Conservation (phyloP, 1,140 invertebrate genomes). For the Drusus annulatus region DNA sequence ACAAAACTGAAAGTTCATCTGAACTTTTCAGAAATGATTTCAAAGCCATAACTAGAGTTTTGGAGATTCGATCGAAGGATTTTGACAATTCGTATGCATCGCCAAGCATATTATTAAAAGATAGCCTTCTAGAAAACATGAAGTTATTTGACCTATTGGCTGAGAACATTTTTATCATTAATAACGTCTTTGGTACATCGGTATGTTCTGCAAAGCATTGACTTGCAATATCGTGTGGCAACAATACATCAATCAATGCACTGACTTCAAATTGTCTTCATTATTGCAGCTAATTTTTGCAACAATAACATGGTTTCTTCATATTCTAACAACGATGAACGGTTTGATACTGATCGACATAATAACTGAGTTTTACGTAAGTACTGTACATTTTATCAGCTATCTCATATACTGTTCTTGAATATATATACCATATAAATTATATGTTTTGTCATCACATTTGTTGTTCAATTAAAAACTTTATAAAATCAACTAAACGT, state of each 20-base stretch:
- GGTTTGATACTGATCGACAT: slow-evolving; percentile 34
- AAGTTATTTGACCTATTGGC: slow-evolving; percentile 53
- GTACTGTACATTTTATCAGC: neutral
- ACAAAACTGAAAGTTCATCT: neutral
- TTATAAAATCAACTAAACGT: too few relatives aligned
- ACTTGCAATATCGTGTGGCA: too few relatives aligned
- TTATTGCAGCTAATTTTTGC: slow-evolving; percentile 39
- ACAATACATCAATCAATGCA: too few relatives aligned
- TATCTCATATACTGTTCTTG: too few relatives aligned
- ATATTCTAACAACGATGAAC: slow-evolving; percentile 33
- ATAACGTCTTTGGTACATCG: slow-evolving; percentile 45
- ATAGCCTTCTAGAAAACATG: slow-evolving; percentile 40
- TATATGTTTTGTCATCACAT: too few relatives aligned
- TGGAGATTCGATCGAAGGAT: too few relatives aligned
- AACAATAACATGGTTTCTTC: slow-evolving; percentile 41
- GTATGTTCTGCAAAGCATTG: slow-evolving; percentile 16
- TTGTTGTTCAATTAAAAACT: too few relatives aligned
- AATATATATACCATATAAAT: too few relatives aligned
- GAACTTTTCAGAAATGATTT: slow-evolving; percentile 22
- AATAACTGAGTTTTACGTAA: slow-evolving; percentile 34
- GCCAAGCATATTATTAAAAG: slow-evolving; percentile 4
- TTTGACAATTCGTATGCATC: too few relatives aligned
- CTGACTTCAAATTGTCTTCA: too few relatives aligned
- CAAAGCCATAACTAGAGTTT: neutral
- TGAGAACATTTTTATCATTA: slow-evolving; percentile 52